Evolutionary conservation across 2,113 vertebrate species (phyloP), one percentile per base, ranked within the genome.

Genomic region (Tetraodon nigroviridis): DNA sequence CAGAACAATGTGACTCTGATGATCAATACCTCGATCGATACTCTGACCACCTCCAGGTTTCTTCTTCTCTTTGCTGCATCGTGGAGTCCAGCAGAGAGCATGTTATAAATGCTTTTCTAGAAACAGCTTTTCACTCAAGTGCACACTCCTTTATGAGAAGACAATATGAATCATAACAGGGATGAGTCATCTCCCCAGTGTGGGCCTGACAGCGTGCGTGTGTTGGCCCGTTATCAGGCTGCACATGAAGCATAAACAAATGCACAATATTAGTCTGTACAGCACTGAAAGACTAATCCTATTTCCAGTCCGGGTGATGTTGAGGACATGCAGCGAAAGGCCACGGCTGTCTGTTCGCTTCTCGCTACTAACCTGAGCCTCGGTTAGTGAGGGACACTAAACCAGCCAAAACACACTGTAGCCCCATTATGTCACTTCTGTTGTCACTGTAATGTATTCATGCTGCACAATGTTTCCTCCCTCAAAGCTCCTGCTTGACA

Each of bases 361-460:
- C 58, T 69, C 4, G 13, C 53, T 10, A 7, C 70, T 37, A 73
- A 65, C 68, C 64, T 77, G 55, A 76, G 64, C 47, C 40, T 45
- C 7, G n/a, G 32, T 55, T 54, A 54, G 61, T 16, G 41, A 53
- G 65, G 61, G 60, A 74, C 61, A 46, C 77, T 50, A 55, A 61
- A 80, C 51, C 67, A 48, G 71, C 52, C 29, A 48, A 76, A 69
- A 74, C 54, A 55, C 75, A 64, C 71, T 42, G 62, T 52, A 81
- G 71, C 83, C 83, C 66, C 83, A 82, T 87, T 84, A 73, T 82
- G 83, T 84, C 75, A 81, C 77, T 76, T 79, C 68, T 55, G 17
- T 16, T 76, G 72, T 66, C 42, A 2, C 48, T 15, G 1, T 66
- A 54, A 69, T 56, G 66, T 60, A 61, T 69, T 79, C 65, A 58